Base-by-base conservation (phyloP, 2,888 invertebrate genomes). In the Ormyrus rosae region DNA sequence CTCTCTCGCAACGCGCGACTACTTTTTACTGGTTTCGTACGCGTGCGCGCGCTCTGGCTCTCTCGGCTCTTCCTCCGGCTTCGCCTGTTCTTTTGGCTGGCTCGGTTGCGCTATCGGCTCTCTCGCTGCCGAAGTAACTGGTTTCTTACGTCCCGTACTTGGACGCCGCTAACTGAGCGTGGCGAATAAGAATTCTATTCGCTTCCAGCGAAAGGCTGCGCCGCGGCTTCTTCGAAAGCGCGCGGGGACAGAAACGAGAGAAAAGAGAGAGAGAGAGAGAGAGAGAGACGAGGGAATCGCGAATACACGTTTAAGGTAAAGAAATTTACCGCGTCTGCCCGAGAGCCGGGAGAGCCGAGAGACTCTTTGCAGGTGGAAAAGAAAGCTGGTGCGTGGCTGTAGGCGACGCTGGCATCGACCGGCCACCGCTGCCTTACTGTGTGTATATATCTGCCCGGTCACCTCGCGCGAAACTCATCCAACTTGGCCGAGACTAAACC, bases 141-240 rank as follows among this genome's bases (percentile, higher is more conserved):
- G 78, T 81, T 34, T 81, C 73, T 73, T 71, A 10, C 51, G 63
- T 73, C 65, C 77, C 68, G 64, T 72, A 76, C 72, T 71, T 77
- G 77, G 76, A 64, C 70, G 63, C 73, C 63, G 81, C 83, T 85
- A 84, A 84, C 84, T 83, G 85, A 86, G 84, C 86, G 83, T 85
- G 79, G 83, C 86, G 85, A 86, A 87, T 85, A 83, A 85, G 85
- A 85, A 86, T 86, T 85, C 84, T 86, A 71, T 75, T 74, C 67
- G 75, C 71, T 74, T 74, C 34, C 55, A 51, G 60, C 53, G 75
- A 60, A 64, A 69, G 76, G 9, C 72, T 48, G 55, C 10, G 55
- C 10, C 83, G 74, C 78, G 78, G 75, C 81, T 83, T 86, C 83
- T 81, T 81, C 82, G 83, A 81, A 82, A 56, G 69, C 65, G 51